Percentiles rank a stretch among this genome's conserved stretches.
These are phyloP conservation scores for Leucoraja erinaceus DNA, from an alignment of 2,113 vertebrate genomes.

Conservation along the genomic window DNA sequence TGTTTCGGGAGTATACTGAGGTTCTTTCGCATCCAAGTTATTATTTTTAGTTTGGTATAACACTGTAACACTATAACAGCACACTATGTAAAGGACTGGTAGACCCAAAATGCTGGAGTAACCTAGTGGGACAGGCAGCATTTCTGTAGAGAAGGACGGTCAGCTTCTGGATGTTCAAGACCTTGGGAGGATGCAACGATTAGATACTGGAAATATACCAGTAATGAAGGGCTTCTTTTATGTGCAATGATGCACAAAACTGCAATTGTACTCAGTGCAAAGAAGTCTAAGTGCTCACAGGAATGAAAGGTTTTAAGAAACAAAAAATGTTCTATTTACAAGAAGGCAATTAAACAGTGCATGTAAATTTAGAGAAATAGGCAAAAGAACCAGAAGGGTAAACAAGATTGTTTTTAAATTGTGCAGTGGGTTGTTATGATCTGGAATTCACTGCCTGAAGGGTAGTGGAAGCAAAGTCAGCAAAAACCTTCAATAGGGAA, in stretches of 20 bases:
- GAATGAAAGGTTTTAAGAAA: background rate
- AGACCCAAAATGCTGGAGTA: too few relatives aligned
- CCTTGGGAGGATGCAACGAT: background rate
- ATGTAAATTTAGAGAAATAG: background rate
- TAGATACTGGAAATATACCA: background rate
- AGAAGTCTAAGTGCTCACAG: background rate
- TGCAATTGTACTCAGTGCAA: background rate
- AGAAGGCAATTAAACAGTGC: background rate
- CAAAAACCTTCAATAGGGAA: background rate
- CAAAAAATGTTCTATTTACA: too few relatives aligned
- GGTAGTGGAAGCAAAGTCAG: background rate
- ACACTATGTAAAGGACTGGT: too few relatives aligned
- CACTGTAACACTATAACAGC: too few relatives aligned
- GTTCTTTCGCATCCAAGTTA: background rate
- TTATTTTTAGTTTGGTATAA: too few relatives aligned
- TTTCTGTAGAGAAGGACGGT: too few relatives aligned
- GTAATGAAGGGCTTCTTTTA: background rate
- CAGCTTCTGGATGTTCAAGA: too few relatives aligned
- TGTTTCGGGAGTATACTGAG: background rate
- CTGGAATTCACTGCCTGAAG: background rate
- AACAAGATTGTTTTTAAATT: background rate
- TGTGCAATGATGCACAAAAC: background rate
- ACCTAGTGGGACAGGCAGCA: too few relatives aligned
- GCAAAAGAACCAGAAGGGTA: background rate
- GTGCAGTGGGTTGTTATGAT: background rate